These are phyloP conservation scores for Drosophila takahashii DNA, from an alignment of 1,140 invertebrate species.

Conservation along the genomic window DNA sequence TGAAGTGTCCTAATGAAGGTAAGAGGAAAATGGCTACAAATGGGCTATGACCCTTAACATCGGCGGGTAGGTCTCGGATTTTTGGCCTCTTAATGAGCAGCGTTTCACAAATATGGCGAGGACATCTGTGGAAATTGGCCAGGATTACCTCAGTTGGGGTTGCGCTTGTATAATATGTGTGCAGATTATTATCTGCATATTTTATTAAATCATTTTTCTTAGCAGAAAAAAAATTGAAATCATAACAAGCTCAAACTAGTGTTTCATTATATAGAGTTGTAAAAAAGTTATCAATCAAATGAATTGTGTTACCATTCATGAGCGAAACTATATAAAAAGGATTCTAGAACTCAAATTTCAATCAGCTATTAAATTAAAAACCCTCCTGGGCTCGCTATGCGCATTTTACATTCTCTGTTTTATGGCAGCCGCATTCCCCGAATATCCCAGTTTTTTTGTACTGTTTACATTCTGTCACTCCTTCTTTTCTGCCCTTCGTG, in stretches of 20 bases:
- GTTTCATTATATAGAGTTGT: background rate
- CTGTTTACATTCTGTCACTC: constrained; percentile 28
- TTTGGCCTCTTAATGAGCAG: constrained; percentile 1
- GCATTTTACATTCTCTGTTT: constrained; percentile 36
- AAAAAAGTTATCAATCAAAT: background rate
- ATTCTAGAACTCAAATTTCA: constrained; percentile 21
- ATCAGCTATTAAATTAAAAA: constrained; percentile 19
- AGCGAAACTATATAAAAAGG: background rate
- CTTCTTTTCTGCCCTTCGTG: background rate
- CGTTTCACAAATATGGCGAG: constrained; percentile 2
- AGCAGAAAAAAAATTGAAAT: too few relatives aligned
- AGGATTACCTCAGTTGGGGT: background rate
- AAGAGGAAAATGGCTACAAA: constrained; percentile 25
- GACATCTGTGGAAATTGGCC: constrained; percentile 11
- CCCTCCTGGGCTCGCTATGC: constrained; percentile 17
- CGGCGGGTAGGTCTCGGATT: constrained; percentile 2
- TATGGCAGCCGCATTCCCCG: constrained; percentile 23
- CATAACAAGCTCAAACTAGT: too few relatives aligned
- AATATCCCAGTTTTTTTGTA: constrained; percentile 21
- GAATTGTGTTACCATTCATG: background rate
- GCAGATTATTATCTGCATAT: too few relatives aligned
- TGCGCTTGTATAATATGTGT: too few relatives aligned
- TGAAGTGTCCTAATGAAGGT: constrained; percentile 41
- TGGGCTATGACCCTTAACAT: constrained; percentile 29
- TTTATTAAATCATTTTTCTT: too few relatives aligned